Conservation (phyloP, 1,140 invertebrate species). For the Leucophenga varia region DNA sequence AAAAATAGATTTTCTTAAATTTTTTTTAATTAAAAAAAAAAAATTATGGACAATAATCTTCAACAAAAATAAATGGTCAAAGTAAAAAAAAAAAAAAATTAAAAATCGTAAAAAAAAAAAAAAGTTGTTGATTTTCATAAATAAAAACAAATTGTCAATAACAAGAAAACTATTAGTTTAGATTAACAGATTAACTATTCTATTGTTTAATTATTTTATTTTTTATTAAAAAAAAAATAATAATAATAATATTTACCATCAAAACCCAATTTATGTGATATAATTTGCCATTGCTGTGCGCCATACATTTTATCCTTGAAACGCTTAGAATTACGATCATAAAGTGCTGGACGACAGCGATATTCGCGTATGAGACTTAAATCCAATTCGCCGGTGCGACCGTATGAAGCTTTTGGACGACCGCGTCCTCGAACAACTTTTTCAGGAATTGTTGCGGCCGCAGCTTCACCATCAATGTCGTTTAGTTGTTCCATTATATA, state of each 20-base stretch:
- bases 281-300: conserved; percentile 44
- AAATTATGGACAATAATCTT: too few species aligned
- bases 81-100: too few species aligned
- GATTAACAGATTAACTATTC: too few species aligned
- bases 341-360: conserved; percentile 41
- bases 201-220: too few species aligned
- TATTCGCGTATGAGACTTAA: conserved; percentile 48
- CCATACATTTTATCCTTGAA: conserved; percentile 46
- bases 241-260: conserved; percentile 36
- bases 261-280: conserved; percentile 49
- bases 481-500: too few species aligned
- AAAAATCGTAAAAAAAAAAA: too few species aligned
- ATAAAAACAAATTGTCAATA: too few species aligned
- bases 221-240: too few species aligned
- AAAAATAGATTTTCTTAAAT: not conserved
- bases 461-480: not conserved
- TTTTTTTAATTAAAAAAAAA: too few species aligned
- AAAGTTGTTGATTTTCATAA: not conserved
- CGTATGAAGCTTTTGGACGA: conserved; percentile 38
- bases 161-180: too few species aligned
- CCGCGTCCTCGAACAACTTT: conserved; percentile 29
- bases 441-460: not conserved
- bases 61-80: too few species aligned
- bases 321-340: conserved; percentile 41
- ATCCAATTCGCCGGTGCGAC: conserved; percentile 52